Percentiles rank a stretch among this genome's conserved stretches.
Evolutionary conservation across 2,113 vertebrate species (phyloP).

Genomic region (Clupea harengus): DNA sequence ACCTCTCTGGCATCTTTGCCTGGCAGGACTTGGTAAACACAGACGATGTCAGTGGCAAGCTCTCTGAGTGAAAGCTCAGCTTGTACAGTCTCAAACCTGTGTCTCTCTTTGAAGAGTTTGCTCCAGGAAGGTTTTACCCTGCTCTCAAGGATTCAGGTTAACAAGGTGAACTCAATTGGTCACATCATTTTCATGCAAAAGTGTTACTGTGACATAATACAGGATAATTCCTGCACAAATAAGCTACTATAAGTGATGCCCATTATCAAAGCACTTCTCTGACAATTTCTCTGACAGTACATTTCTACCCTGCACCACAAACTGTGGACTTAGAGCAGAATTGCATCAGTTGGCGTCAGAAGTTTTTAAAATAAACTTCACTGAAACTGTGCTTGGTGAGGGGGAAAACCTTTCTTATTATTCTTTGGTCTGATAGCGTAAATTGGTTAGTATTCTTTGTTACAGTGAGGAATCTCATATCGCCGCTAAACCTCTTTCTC

Average conservation of each 20-base stretch:
- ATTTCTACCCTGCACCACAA: neutral
- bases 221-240: too few species aligned
- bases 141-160: neutral
- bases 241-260: too few species aligned
- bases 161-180: too few species aligned
- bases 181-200: too few species aligned
- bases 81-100: neutral
- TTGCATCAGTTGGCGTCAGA: neutral
- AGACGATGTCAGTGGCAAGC: neutral
- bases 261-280: too few species aligned
- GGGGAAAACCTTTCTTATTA: slow-evolving; percentile 1
- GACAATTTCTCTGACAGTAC: too few species aligned
- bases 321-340: neutral
- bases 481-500: neutral
- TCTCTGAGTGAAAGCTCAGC: neutral
- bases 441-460: slow-evolving; percentile 20
- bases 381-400: neutral
- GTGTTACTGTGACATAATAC: too few species aligned
- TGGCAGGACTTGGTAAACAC: neutral
- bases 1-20: neutral
- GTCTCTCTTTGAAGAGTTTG: neutral
- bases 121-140: neutral
- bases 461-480: neutral
- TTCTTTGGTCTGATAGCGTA: slow-evolving; percentile 14
- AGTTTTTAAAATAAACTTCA: slow-evolving; percentile 17